Conservation (phyloP, 1,140 invertebrate genomes). For the Cotesia glomerata region DNA sequence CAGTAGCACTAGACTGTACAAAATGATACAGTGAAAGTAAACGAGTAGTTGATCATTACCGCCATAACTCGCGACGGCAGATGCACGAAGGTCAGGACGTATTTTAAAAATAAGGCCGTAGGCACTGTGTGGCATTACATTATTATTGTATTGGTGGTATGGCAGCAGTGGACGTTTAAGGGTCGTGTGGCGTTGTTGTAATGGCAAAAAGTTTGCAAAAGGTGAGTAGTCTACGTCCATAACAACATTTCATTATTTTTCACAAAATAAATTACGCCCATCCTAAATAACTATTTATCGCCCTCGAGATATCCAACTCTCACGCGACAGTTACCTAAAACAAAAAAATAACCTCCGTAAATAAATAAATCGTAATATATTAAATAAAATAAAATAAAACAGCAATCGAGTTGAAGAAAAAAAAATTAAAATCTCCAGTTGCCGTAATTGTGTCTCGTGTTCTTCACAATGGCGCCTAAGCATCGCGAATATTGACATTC, state of each 20-base stretch:
- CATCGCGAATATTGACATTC: slow-evolving; percentile 54
- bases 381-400: neutral
- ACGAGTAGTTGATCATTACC: slow-evolving; percentile 42
- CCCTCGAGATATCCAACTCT: neutral
- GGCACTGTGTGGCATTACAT: slow-evolving; percentile 56
- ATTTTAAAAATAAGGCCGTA: slow-evolving; percentile 64
- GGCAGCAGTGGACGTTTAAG: slow-evolving; percentile 63
- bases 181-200: slow-evolving; percentile 66
- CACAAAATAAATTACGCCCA: no score
- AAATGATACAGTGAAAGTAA: neutral
- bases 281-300: neutral
- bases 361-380: no score
- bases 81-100: slow-evolving; percentile 63
- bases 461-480: slow-evolving; percentile 55
- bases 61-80: slow-evolving; percentile 52
- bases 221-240: slow-evolving; percentile 58
- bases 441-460: slow-evolving; percentile 9
- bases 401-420: neutral
- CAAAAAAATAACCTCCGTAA: no score
- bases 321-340: no score
- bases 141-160: no score
- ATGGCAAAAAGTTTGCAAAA: slow-evolving; percentile 65
- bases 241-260: slow-evolving; percentile 21
- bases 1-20: neutral
- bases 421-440: neutral